A percentile compares a stretch with the other conserved stretches of the same genome.
Evolutionary conservation across 2,797 vertebrate genomes (phyloP).

Genomic region (Cryptoprocta ferox): DNA sequence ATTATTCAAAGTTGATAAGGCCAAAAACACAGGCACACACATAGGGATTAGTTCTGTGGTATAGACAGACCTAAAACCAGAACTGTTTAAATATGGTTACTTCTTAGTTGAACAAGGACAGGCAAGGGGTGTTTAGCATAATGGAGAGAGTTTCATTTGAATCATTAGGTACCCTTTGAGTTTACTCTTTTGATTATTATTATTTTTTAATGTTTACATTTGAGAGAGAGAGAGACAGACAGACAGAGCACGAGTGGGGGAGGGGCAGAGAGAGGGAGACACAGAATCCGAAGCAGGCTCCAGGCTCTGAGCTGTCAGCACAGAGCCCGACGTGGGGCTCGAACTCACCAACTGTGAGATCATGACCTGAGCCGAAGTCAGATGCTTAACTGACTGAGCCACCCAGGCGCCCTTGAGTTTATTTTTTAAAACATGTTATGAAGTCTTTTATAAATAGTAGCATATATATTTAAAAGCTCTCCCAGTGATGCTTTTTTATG

Average conservation of each 20-base stretch:
- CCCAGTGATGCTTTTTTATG: neutral
- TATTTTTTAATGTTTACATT: too few relatives aligned
- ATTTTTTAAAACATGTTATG: neutral
- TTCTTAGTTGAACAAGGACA: neutral
- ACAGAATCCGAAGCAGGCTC: too few relatives aligned
- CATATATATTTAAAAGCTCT: neutral
- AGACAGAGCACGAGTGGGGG: too few relatives aligned
- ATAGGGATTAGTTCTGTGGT: neutral
- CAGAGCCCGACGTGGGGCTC: too few relatives aligned
- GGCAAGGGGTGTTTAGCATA: neutral
- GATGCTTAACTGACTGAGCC: too few relatives aligned
- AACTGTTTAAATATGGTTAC: neutral
- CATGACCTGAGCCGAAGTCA: too few relatives aligned
- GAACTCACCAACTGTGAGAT: too few relatives aligned
- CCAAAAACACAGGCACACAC: neutral
- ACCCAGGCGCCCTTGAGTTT: neutral
- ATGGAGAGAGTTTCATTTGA: neutral
- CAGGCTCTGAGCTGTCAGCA: too few relatives aligned
- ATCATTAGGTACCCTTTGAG: neutral
- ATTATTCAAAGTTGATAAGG: neutral
- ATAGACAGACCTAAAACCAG: neutral
- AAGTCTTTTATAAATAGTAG: slow-evolving; percentile 7
- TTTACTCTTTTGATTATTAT: neutral
- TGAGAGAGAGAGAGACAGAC: too few relatives aligned
- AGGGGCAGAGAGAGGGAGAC: too few relatives aligned